Percentiles rank a stretch among this genome's conserved stretches.
Conservation (phyloP, 2,113 vertebrate genomes). For the Scophthalmus maximus region DNA sequence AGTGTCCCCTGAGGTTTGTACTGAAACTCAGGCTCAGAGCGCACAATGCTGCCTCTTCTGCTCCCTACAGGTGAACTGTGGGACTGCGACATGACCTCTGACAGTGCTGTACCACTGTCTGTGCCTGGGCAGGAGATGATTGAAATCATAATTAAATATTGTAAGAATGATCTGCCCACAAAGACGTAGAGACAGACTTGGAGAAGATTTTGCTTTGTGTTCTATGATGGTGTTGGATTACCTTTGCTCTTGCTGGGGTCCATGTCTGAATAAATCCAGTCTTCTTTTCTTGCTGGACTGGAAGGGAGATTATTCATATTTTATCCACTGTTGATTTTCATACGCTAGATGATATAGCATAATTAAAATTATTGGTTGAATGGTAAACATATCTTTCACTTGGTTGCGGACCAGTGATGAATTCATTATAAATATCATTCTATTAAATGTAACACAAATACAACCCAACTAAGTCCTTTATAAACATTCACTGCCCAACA, state of each 20-base stretch:
- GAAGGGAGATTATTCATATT: conserved; percentile 28
- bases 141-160: not conserved
- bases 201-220: not conserved
- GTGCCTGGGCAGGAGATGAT: conserved; percentile 29
- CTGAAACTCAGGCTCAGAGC: conserved; percentile 3
- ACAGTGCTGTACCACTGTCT: conserved; percentile 42
- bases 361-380: not conserved
- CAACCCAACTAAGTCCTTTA: not conserved
- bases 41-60: conserved; percentile 24
- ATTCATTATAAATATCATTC: not conserved
- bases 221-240: conserved; percentile 16
- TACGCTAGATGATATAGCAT: conserved; percentile 18
- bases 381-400: not conserved
- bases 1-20: conserved; percentile 7
- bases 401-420: no score
- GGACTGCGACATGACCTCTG: conserved; percentile 42
- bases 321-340: conserved; percentile 38
- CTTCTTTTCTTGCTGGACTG: conserved; percentile 59
- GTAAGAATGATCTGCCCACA: not conserved
- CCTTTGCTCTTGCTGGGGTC: conserved; percentile 74
- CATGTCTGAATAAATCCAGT: conserved; percentile 82
- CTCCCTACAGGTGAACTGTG: conserved; percentile 36
- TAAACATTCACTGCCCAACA: not conserved
- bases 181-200: not conserved
- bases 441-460: not conserved